These are phyloP conservation scores for Calyptomena viridis DNA, from an alignment of 2,113 vertebrate genomes.

Conservation along the genomic window DNA sequence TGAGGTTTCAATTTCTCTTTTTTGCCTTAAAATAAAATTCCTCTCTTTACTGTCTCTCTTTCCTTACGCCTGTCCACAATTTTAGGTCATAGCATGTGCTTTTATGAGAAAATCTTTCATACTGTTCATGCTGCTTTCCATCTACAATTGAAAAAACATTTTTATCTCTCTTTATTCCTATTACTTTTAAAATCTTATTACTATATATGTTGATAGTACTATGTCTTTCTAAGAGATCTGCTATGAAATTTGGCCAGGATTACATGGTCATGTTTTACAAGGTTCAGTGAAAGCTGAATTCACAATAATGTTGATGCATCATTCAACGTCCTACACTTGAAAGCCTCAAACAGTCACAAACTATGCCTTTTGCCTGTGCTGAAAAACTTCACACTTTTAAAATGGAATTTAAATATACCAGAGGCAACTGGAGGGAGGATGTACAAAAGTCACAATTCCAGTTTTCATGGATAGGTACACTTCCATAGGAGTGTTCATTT, in stretches of 20 bases:
- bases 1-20: background rate
- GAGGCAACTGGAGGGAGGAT: background rate
- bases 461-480: background rate
- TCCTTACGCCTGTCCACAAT: background rate
- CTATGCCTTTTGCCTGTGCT: background rate
- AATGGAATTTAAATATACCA: background rate
- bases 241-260: background rate
- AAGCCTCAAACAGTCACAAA: background rate
- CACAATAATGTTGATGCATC: background rate
- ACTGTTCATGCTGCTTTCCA: background rate
- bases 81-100: background rate
- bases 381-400: background rate
- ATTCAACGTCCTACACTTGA: background rate
- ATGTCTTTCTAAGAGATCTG: background rate
- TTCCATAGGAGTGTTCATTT: background rate
- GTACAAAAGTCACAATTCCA: background rate
- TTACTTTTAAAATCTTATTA: background rate
- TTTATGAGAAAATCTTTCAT: background rate
- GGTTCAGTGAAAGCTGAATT: background rate
- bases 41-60: background rate
- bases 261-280: background rate
- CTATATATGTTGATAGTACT: background rate
- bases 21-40: background rate
- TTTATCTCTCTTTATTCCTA: background rate
- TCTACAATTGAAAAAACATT: background rate